Evolutionary conservation across 2,888 invertebrate genomes (phyloP), one percentile per base, ranked within the genome.

Genomic region (Cecidostiba fungosa): DNA sequence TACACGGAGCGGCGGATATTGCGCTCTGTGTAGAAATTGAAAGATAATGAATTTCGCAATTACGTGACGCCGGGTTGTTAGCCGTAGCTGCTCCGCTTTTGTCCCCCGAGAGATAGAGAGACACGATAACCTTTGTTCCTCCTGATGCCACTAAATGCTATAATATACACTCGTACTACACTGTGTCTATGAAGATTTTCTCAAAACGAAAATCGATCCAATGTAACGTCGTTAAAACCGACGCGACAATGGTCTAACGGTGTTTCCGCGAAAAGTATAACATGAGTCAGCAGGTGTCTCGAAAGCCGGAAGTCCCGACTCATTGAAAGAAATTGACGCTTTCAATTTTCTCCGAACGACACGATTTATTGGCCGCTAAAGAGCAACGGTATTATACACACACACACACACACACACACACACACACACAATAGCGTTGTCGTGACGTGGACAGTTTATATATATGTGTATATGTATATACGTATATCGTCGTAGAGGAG

Each of bases 291-390:
- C 43, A 43, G 43, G 43, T 43, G 43, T 43, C 43, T 43, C 12
- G 43, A 43, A 12, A 43, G 23, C 54, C 54, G 54, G 23, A 59
- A 59, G 54, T 8, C 6, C n/a, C 19, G 54, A 59, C 54, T 59
- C 54, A 10, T n/a, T 6, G 23, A n/a, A 14, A 3, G 29, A 8
- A 14, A 66, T 66, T 14, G 66, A 77, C 14, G 69, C 47, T 78
- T 69, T 69, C 29, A 78, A 78, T 78, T 78, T 69, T 69, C 47
- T 43, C 12, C 29, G 8, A 69, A 47, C 43, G 69, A 29, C 62
- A 50, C 66, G 62, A 43, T 43, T 47, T 32, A 70, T 36, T 23
- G 47, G 4, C 23, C 70, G 29, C 47, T 69, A 69, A 70, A 70
- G 26, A 54, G 14, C 19, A 47, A 12, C 66, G 39, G n/a, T 39